phyloP scores from a whole-genome alignment of 1,140 invertebrate species.

The Belonocnema kinseyi region DNA sequence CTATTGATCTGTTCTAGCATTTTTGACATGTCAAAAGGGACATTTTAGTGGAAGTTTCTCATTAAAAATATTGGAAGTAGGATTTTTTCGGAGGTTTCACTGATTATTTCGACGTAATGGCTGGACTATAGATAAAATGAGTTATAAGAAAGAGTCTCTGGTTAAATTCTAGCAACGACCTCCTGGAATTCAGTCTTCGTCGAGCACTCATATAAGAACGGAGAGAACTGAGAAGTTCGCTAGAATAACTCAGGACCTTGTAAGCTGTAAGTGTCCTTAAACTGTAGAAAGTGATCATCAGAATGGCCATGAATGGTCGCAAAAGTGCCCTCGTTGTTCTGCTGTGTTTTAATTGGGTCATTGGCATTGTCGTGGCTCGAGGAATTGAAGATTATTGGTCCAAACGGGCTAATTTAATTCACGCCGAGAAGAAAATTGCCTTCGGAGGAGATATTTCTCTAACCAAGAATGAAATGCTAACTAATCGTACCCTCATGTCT shows the following conservation, averaged over 20 bases:
- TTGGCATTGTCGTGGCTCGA: neutral
- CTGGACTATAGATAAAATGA: neutral
- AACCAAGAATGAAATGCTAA: constrained; percentile 57
- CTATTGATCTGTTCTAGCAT: too few relatives aligned
- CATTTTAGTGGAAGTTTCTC: too few relatives aligned
- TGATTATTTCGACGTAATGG: too few relatives aligned
- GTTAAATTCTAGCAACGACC: neutral
- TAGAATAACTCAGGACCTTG: neutral
- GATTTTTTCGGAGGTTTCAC: too few relatives aligned
- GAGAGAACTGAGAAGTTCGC: too few relatives aligned
- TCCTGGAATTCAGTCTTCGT: constrained; percentile 15
- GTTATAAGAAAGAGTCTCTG: neutral
- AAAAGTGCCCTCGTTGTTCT: neutral
- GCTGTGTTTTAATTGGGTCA: neutral
- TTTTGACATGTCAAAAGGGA: too few relatives aligned
- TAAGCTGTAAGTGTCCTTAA: neutral
- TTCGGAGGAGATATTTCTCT: constrained; percentile 6
- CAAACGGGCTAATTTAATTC: constrained; percentile 7
- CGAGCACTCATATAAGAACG: neutral
- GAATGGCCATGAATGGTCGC: neutral
- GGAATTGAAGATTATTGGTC: constrained; percentile 19
- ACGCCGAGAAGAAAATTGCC: constrained; percentile 75
- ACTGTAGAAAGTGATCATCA: constrained; percentile 5
- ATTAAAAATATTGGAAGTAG: too few relatives aligned
- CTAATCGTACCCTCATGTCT: constrained; percentile 17